Base-by-base conservation (phyloP, 2,888 invertebrate genomes). In the Candidula unifasciata region DNA sequence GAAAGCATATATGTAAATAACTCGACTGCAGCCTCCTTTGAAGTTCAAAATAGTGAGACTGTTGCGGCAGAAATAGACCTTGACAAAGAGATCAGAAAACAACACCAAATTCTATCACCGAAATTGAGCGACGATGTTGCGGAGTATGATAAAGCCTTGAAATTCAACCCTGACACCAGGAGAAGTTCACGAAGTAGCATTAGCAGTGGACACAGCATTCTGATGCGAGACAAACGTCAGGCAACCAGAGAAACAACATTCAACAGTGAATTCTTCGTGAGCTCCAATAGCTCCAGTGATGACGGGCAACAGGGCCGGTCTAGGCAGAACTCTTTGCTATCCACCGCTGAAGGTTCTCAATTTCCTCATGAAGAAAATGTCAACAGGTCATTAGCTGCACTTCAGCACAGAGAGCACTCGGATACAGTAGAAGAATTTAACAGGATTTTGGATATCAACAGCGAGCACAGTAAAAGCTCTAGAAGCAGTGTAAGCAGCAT, bases 241-340 rank as follows among this genome's bases (percentile, higher is more conserved):
- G 60, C 10, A 30, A 24, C 52, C 33, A 76, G 68, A 52, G 66
- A 84, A 66, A 84, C 84, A 8, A 80, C 52, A 18, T 84, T 84
- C 80, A 66, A 84, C 66, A 80, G 80, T 27, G 52, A 33, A 0
- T 84, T 84, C 30, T 84, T 84, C 74, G 66, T 21, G 1, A 44
- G 3, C 2, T 44, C 71, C 6, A 18, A n/a, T 13, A 71, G 10
- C 37, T 18, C 33, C 5, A n/a, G 44, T 5, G 73, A 27, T 13
- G 35, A 0, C 27, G 73, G 27, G 27, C 44, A 52, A 44, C 73
- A 44, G 1, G 44, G 2, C 10, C 13, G 27, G 13, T 73, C 73
- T n/a, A 73, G n/a, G 16, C 37, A 52, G 3, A 16, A 44, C 35
- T 73, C 73, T 2, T n/a, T 13, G n/a, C 21, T 0, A 27, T 2